Percentiles rank a stretch among this genome's conserved stretches.
phyloP scores from a whole-genome alignment of 2,797 vertebrate genomes.

The Rhinichthys osculus region DNA sequence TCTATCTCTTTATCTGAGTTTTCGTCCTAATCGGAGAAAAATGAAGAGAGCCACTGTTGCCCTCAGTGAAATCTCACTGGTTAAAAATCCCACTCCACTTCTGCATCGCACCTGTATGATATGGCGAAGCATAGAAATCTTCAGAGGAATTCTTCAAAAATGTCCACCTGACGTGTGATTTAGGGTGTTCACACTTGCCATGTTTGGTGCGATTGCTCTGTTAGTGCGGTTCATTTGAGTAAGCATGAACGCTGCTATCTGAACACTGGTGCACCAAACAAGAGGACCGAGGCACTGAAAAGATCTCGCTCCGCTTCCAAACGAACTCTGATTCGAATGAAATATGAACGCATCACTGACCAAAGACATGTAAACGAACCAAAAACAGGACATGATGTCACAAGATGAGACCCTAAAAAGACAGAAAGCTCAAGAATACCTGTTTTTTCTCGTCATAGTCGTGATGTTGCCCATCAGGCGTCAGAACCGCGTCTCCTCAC shows the following conservation, averaged over 20 bases:
- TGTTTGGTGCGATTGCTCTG: not conserved
- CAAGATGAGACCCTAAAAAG: too few relatives aligned
- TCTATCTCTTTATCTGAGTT: slow-evolving; percentile 1
- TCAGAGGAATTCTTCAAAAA: not conserved
- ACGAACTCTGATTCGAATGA: not conserved
- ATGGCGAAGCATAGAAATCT: not conserved
- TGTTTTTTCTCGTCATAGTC: not conserved
- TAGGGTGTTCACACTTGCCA: not conserved
- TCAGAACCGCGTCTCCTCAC: too few relatives aligned
- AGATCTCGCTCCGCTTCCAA: not conserved
- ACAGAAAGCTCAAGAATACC: too few relatives aligned
- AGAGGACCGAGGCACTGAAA: not conserved
- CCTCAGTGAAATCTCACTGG: not conserved
- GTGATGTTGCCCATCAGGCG: not conserved
- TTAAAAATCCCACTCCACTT: not conserved
- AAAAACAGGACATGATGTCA: not conserved
- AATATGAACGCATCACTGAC: not conserved
- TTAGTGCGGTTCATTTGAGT: not conserved
- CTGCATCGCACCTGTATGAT: not conserved
- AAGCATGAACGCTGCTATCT: too few relatives aligned
- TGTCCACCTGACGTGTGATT: not conserved
- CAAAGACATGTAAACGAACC: not conserved
- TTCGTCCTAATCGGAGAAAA: not conserved
- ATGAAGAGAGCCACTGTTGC: not conserved
- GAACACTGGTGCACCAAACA: not conserved